Evolutionary conservation across 2,888 invertebrate species (phyloP).

Genomic region (Gastracanthus pulcherrimus): DNA sequence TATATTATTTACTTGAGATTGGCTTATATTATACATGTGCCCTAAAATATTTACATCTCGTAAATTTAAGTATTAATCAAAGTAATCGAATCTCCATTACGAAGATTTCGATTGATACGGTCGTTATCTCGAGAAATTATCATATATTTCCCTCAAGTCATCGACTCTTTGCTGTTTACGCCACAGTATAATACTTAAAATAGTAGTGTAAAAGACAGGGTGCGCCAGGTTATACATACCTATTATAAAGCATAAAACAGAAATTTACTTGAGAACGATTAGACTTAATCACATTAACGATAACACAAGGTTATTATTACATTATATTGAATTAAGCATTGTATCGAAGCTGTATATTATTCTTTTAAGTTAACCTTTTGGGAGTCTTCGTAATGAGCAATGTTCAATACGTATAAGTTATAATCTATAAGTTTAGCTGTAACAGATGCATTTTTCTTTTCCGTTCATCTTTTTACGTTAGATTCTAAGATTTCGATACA

Average conservation of each 20-base stretch:
- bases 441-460: slow-evolving; percentile 54
- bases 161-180: slow-evolving; percentile 56
- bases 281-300: slow-evolving; percentile 22
- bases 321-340: slow-evolving; percentile 29
- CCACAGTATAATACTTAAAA: slow-evolving; percentile 29
- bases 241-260: slow-evolving; percentile 20
- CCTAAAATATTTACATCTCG: slow-evolving; percentile 16
- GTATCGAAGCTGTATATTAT: slow-evolving; percentile 43
- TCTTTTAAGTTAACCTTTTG: slow-evolving; percentile 32
- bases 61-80: slow-evolving; percentile 25
- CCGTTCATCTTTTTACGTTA: slow-evolving; percentile 51
- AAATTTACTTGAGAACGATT: slow-evolving; percentile 49
- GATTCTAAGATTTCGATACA: slow-evolving; percentile 38
- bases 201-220: slow-evolving; percentile 31
- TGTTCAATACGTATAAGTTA: slow-evolving; percentile 29
- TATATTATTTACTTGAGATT: slow-evolving; percentile 41
- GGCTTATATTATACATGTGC: neutral
- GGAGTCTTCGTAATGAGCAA: slow-evolving; percentile 21
- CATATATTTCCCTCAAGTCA: slow-evolving; percentile 2
- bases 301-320: slow-evolving; percentile 33
- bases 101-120: neutral
- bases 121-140: slow-evolving; percentile 42
- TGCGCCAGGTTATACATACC: slow-evolving; percentile 41
- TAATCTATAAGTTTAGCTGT: slow-evolving; percentile 44
- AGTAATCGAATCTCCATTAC: slow-evolving; percentile 23